These are phyloP conservation scores for Blennius ocellaris DNA, from an alignment of 2,113 vertebrate species.

Conservation along the genomic window DNA sequence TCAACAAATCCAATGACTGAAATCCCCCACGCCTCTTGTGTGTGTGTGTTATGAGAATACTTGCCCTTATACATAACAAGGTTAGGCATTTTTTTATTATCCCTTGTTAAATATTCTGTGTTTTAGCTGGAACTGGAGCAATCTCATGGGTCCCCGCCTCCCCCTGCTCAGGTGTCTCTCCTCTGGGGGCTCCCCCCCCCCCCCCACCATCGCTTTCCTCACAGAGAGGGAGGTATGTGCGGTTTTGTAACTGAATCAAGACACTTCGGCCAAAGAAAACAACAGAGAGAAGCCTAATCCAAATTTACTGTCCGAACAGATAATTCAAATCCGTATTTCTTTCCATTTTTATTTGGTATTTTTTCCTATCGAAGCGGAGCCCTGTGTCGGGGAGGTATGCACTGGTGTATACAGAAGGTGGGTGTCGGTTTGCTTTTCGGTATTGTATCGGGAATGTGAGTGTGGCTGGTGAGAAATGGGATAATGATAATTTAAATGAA, in stretches of 20 bases:
- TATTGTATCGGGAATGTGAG: constrained; percentile 37
- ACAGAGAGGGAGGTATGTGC: constrained; percentile 48
- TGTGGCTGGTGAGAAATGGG: constrained; percentile 20
- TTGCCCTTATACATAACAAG: constrained; percentile 59
- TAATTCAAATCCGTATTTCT: constrained; percentile 62
- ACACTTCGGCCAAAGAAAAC: constrained; percentile 58
- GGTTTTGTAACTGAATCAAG: constrained; percentile 65
- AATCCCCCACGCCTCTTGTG: constrained; percentile 51
- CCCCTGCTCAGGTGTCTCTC: constrained; percentile 69
- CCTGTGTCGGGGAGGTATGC: constrained; percentile 42
- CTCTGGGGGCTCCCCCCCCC: constrained; percentile 37
- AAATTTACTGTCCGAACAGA: constrained; percentile 70
- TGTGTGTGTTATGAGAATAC: constrained; percentile 65
- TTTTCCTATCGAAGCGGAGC: constrained; percentile 37
- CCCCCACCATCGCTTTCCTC: background rate
- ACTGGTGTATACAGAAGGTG: constrained; percentile 8
- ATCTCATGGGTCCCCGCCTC: constrained; percentile 55
- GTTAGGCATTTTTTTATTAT: constrained; percentile 77
- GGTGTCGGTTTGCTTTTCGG: constrained; percentile 36
- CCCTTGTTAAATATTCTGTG: constrained; percentile 72
- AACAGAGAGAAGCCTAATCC: constrained; percentile 63
- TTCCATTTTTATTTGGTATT: constrained; percentile 39
- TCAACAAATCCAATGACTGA: constrained; percentile 56
- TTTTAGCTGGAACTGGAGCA: constrained; percentile 71
- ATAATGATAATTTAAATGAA: constrained; percentile 37